These are phyloP conservation scores for Trichechus manatus DNA, from an alignment of 2,113 vertebrate genomes.

Conservation along the genomic window DNA sequence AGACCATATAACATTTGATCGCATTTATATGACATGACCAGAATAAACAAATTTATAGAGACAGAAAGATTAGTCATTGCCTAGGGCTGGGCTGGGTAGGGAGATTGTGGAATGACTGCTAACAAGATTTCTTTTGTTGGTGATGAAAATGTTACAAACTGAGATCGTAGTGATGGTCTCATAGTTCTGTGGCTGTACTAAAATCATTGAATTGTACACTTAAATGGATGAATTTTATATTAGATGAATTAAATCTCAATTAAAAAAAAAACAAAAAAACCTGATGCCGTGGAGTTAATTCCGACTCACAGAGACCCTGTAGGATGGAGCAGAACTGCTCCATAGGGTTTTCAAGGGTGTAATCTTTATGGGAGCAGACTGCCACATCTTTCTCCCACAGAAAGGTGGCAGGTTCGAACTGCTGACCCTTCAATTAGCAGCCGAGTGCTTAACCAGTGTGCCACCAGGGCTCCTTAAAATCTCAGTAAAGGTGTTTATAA, in stretches of 20 bases:
- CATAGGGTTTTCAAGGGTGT: background rate
- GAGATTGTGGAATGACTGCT: background rate
- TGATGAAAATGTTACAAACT: slow-evolving; percentile 26
- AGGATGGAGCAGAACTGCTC: background rate
- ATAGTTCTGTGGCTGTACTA: slow-evolving; percentile 28
- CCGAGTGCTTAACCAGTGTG: too few relatives aligned
- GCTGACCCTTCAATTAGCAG: background rate
- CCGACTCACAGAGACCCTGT: background rate
- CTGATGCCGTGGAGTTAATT: background rate
- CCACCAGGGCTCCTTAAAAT: background rate
- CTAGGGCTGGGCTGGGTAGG: background rate
- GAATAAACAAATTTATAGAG: background rate
- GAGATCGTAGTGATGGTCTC: background rate
- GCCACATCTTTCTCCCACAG: background rate
- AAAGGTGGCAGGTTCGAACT: background rate
- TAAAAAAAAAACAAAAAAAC: background rate
- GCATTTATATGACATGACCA: background rate
- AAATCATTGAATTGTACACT: background rate
- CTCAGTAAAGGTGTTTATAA: background rate
- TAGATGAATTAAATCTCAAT: background rate
- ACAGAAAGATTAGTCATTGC: background rate
- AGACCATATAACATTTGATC: background rate
- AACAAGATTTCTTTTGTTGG: background rate
- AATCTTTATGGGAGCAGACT: background rate
- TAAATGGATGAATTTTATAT: slow-evolving; percentile 1